Evolutionary conservation across 2,113 vertebrate genomes (phyloP).

Genomic region (Mystacornis crossleyi): DNA sequence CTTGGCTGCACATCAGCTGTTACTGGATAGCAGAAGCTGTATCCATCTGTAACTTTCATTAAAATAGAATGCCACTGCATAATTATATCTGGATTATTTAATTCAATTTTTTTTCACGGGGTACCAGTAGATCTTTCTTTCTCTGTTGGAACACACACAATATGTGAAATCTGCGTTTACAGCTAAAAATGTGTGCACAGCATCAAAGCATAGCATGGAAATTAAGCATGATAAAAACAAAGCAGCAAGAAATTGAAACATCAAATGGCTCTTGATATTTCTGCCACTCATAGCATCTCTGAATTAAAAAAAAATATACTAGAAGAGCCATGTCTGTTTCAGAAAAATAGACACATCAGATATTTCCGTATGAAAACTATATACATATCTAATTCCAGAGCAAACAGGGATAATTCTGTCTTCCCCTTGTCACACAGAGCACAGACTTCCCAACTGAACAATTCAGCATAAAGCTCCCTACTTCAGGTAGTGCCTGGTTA

Average conservation of each 20-base stretch:
- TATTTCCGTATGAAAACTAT: background rate
- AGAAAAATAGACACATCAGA: background rate
- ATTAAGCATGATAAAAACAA: conserved; percentile 13
- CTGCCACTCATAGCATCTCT: background rate
- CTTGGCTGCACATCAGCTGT: conserved; percentile 49
- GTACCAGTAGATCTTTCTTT: background rate
- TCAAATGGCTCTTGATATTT: background rate
- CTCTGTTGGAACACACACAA: background rate
- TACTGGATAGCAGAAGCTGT: conserved; percentile 48
- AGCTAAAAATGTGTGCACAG: background rate
- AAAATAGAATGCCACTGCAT: conserved; percentile 48
- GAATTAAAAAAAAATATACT: background rate
- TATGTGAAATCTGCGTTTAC: background rate
- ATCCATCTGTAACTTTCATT: conserved; percentile 61
- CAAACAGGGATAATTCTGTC: background rate
- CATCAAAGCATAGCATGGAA: conserved; percentile 16
- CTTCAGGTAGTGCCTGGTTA: background rate
- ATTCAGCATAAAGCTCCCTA: background rate
- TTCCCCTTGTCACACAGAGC: background rate
- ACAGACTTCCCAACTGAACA: background rate
- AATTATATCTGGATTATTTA: conserved; percentile 25
- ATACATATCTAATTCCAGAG: background rate
- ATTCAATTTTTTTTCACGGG: background rate
- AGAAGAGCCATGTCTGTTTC: background rate
- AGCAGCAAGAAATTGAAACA: conserved; percentile 1